phyloP scores from a whole-genome alignment of 2,797 vertebrate genomes.

The Alectoris magna region DNA sequence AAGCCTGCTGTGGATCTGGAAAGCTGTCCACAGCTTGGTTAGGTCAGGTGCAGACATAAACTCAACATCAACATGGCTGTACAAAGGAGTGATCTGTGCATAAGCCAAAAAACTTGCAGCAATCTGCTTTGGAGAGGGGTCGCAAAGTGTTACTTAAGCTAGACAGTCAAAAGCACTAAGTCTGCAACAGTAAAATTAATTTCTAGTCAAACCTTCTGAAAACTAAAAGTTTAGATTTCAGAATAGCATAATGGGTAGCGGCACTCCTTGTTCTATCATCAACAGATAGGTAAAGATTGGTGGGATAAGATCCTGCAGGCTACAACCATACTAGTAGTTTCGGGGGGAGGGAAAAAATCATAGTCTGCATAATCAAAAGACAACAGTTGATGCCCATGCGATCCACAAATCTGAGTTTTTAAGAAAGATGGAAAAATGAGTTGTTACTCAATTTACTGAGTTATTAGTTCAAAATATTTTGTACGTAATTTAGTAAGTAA shows the following conservation, averaged over 20 bases:
- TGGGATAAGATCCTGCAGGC: background rate
- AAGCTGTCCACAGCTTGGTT: background rate
- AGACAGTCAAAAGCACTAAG: background rate
- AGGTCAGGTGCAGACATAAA: background rate
- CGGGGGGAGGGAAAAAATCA: background rate
- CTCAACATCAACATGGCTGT: too few species aligned
- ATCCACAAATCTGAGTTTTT: background rate
- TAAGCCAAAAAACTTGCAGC: background rate
- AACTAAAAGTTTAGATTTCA: background rate
- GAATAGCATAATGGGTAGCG: background rate
- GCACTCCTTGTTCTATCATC: accelerated
- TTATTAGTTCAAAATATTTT: too few species aligned
- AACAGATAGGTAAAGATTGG: background rate
- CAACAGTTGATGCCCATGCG: background rate
- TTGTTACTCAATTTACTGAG: background rate
- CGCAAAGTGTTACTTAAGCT: background rate
- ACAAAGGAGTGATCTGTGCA: background rate
- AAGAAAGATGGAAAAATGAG: background rate
- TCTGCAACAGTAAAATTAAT: background rate
- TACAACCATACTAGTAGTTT: accelerated
- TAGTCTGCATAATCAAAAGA: background rate
- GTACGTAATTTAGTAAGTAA: too few species aligned
- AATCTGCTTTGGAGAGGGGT: background rate
- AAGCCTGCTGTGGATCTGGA: background rate
- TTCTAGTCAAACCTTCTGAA: background rate